Evolutionary conservation across 2,113 vertebrate species (phyloP), one percentile per base, ranked within the genome.

Genomic region (Tenebrosternarchus preto): DNA sequence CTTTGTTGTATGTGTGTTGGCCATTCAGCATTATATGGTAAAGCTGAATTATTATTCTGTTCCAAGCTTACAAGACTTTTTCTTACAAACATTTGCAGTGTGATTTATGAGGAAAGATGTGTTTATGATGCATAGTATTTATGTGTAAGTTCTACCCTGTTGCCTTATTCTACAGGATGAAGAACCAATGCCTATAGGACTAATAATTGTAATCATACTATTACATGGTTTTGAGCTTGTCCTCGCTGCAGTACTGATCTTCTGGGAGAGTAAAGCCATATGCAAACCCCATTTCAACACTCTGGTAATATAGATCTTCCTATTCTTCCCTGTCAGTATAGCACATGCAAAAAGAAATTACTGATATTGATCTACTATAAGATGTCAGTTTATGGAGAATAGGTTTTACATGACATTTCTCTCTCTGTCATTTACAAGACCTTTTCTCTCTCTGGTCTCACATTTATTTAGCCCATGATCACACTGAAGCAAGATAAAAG

Each of bases 191-290:
- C 0, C 0, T 0, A 0, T 0, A 0, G 90, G 88, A 20, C 73
- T 92, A 29, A 0, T 0, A 0, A 77, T 29, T 1, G 16, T 92
- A 63, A 78, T 83, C 3, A 0, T 77, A 1, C 22, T 19, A 64
- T 66, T 92, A 74, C 69, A 90, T 46, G 5, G 66, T 7, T 11
- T 86, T 8, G 89, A 94, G 84, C 67, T 84, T 53, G 7, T 87
- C 1, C 55, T 89, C 0, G 76, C 88, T 15, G 3, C 88, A 0
- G 85, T 85, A 73, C 69, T 91, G 75, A 90, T 90, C 84, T 91
- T 85, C 85, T 92, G 90, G 91, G 68, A 89, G 71, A 93, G 91
- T 75, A 92, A 91, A 85, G 92, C 90, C 20, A 61, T 94, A 1
- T 94, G 91, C 88, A 85, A 89, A 77, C 2, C 87, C 19, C 80